Evolutionary conservation across 2,797 vertebrate genomes (phyloP).

Genomic region (Sebastes trivittatus): DNA sequence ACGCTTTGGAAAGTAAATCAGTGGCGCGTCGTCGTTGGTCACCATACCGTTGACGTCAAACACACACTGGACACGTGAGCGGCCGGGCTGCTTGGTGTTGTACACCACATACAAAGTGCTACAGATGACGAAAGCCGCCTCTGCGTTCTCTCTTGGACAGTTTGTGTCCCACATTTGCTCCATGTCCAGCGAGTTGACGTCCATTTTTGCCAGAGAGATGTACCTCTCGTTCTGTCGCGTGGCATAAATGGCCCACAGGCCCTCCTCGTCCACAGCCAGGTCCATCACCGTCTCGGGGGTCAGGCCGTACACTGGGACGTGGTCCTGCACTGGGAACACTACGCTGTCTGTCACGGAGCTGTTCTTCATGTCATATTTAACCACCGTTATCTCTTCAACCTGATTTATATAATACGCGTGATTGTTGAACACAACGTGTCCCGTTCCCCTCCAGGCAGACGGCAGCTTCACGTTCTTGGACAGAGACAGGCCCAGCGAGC

Average conservation of each 20-base stretch:
- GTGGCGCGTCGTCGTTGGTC: constrained; percentile 86
- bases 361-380: constrained; percentile 91
- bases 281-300: constrained; percentile 90
- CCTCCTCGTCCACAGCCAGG: constrained; percentile 92
- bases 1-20: constrained; percentile 95
- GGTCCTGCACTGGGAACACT: constrained; percentile 89
- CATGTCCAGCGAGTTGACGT: constrained; percentile 86
- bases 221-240: constrained; percentile 88
- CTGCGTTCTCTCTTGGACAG: constrained; percentile 92
- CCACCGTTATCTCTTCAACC: constrained; percentile 85
- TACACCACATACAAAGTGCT: constrained; percentile 95
- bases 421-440: constrained; percentile 88
- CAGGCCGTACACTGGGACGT: constrained; percentile 83
- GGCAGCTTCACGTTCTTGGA: constrained; percentile 88
- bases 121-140: constrained; percentile 94
- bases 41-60: constrained; percentile 93
- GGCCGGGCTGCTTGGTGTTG: constrained; percentile 92
- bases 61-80: constrained; percentile 94
- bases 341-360: constrained; percentile 87
- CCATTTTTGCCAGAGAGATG: constrained; percentile 94
- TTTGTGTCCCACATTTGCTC: constrained; percentile 98
- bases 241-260: constrained; percentile 95
- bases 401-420: constrained; percentile 89
- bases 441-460: constrained; percentile 90
- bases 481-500: constrained; percentile 84